These are phyloP conservation scores for Egretta garzetta DNA, from an alignment of 2,113 vertebrate genomes.

Conservation along the genomic window DNA sequence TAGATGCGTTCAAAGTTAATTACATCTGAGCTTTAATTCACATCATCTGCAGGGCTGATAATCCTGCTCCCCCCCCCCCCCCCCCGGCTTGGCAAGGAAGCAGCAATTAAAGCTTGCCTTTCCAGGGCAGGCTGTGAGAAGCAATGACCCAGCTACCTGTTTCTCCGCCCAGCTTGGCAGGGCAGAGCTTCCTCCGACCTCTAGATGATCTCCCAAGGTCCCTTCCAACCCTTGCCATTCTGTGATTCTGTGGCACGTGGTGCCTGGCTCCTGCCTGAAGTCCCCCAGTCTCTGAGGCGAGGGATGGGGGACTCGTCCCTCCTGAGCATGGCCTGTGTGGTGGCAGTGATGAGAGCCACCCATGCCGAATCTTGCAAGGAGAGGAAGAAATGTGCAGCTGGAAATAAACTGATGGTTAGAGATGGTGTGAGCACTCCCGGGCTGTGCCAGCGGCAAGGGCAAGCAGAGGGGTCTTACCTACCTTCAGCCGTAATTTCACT, in stretches of 20 bases:
- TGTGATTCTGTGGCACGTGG: accelerated
- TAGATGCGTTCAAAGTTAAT: constrained; percentile 1
- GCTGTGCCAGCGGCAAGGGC: neutral
- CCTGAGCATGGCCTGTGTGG: accelerated
- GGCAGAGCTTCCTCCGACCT: neutral
- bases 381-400: neutral
- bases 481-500: neutral
- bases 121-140: neutral
- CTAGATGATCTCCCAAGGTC: too few relatives aligned
- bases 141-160: neutral
- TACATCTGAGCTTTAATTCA: neutral
- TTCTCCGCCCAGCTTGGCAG: neutral
- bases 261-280: neutral
- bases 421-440: neutral
- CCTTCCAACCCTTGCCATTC: too few relatives aligned
- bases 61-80: neutral
- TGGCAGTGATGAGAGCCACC: neutral
- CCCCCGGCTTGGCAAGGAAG: neutral
- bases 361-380: accelerated
- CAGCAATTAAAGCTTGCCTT: neutral
- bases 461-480: neutral
- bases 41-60: neutral
- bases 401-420: neutral
- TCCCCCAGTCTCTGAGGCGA: neutral
- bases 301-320: neutral